A percentile compares a stretch with the other conserved stretches of the same genome.
Conservation (phyloP, 2,113 vertebrate species). For the Gobio gobio region DNA sequence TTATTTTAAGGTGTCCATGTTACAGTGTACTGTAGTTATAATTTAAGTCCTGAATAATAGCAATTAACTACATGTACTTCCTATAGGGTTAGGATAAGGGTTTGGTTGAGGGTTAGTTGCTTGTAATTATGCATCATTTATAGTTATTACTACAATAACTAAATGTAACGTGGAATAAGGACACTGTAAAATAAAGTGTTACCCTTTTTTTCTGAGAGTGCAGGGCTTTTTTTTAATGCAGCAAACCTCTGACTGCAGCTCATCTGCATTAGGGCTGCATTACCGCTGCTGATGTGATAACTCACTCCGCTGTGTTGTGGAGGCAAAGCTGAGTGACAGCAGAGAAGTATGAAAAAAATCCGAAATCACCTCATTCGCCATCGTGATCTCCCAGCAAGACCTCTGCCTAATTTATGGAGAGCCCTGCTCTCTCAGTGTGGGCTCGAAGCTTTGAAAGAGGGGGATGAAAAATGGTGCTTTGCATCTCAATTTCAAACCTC, state of each 20-base stretch:
- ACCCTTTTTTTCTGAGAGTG: too few relatives aligned
- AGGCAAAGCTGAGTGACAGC: conserved; percentile 18
- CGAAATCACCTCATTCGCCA: conserved; percentile 21
- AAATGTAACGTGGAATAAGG: too few relatives aligned
- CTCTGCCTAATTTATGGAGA: conserved; percentile 47
- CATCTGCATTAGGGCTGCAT: conserved; percentile 7
- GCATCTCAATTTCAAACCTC: conserved; percentile 24
- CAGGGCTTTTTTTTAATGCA: background rate
- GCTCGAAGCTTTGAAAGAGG: background rate
- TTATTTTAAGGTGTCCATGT: too few relatives aligned
- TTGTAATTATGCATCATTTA: too few relatives aligned
- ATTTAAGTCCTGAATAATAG: too few relatives aligned
- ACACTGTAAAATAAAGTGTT: too few relatives aligned
- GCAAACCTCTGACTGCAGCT: background rate
- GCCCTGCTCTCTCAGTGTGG: conserved; percentile 34
- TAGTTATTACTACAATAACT: too few relatives aligned
- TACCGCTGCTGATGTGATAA: conserved; percentile 7
- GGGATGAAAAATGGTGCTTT: background rate
- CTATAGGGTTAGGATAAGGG: too few relatives aligned
- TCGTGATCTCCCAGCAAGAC: conserved; percentile 38
- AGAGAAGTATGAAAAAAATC: conserved; percentile 16
- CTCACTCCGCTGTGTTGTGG: background rate
- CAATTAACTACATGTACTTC: too few relatives aligned
- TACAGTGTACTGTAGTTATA: too few relatives aligned
- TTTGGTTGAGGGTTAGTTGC: too few relatives aligned